A percentile compares a stretch with the other conserved stretches of the same genome.
phyloP scores from a whole-genome alignment of 2,888 invertebrate species.

The Ischnus inquisitorius region DNA sequence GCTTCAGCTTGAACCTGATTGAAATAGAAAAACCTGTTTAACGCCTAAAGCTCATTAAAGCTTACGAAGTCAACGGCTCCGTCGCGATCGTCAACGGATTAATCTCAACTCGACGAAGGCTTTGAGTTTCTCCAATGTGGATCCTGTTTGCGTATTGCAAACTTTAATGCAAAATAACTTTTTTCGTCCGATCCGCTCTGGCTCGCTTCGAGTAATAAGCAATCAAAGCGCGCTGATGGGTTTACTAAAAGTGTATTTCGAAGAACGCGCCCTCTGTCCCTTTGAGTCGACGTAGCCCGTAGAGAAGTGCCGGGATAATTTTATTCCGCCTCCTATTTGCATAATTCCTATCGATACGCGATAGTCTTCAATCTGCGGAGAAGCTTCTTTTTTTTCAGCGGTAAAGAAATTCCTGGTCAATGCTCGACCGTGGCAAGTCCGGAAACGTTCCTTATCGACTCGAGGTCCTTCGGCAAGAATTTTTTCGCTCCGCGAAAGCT shows the following conservation, averaged over 20 bases:
- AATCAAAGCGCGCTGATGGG: slow-evolving; percentile 24
- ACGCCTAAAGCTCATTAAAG: slow-evolving; percentile 26
- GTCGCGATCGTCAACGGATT: slow-evolving; percentile 8
- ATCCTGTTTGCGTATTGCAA: slow-evolving; percentile 11
- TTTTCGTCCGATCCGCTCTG: background rate
- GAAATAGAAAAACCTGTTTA: slow-evolving; percentile 35
- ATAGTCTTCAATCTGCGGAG: too few species aligned
- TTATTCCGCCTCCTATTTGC: too few species aligned
- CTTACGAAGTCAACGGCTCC: background rate
- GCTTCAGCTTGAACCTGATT: slow-evolving; percentile 43
- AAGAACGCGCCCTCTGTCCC: background rate
- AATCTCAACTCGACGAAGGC: background rate
- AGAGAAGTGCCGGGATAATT: too few species aligned
- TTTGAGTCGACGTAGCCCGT: background rate
- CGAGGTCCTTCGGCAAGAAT: background rate
- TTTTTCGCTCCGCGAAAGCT: slow-evolving; percentile 22
- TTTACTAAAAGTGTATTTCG: slow-evolving; percentile 16
- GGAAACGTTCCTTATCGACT: slow-evolving; percentile 27
- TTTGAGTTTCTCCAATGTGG: background rate
- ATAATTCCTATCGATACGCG: too few species aligned
- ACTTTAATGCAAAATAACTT: slow-evolving; percentile 19
- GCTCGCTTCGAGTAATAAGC: background rate
- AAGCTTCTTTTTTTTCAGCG: too few species aligned
- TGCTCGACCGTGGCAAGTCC: background rate
- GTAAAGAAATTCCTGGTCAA: background rate